Percentiles rank a stretch among this genome's conserved stretches.
phyloP scores from a whole-genome alignment of 2,113 vertebrate species.

The Conger conger region DNA sequence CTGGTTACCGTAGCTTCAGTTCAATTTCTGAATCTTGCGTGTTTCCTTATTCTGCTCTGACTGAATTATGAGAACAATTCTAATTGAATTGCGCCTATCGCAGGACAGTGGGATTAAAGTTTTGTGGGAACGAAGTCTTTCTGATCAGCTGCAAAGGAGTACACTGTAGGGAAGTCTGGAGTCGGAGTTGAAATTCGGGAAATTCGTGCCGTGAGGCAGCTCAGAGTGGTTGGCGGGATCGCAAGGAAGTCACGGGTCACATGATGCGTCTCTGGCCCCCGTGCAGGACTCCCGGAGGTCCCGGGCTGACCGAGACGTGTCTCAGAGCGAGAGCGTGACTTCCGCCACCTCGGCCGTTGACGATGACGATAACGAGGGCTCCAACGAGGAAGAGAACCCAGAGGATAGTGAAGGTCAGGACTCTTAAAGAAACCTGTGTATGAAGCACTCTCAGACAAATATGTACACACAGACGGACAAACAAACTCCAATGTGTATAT shows the following conservation, averaged over 20 bases:
- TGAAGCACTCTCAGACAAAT: background rate
- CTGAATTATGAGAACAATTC: background rate
- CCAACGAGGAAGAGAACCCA: slow-evolving; percentile 89
- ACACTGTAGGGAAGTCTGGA: background rate
- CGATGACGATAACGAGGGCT: slow-evolving; percentile 81
- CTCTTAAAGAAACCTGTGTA: background rate
- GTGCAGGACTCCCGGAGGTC: slow-evolving; percentile 76
- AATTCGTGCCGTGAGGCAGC: background rate
- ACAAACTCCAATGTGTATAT: background rate
- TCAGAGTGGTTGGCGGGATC: background rate
- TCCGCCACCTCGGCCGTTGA: slow-evolving; percentile 88
- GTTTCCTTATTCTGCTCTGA: background rate
- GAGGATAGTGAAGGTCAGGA: slow-evolving; percentile 95
- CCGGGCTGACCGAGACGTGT: slow-evolving; percentile 85
- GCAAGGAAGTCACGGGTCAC: background rate
- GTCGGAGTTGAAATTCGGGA: background rate
- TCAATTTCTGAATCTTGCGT: background rate
- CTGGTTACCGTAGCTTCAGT: background rate
- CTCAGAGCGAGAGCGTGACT: slow-evolving; percentile 89
- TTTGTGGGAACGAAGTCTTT: background rate
- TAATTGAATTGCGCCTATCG: background rate
- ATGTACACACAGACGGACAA: background rate
- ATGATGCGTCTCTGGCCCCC: background rate
- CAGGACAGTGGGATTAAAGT: background rate
- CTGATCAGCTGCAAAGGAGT: background rate